phyloP scores from a whole-genome alignment of 2,797 vertebrate genomes.

The Eutrigla gurnardus region DNA sequence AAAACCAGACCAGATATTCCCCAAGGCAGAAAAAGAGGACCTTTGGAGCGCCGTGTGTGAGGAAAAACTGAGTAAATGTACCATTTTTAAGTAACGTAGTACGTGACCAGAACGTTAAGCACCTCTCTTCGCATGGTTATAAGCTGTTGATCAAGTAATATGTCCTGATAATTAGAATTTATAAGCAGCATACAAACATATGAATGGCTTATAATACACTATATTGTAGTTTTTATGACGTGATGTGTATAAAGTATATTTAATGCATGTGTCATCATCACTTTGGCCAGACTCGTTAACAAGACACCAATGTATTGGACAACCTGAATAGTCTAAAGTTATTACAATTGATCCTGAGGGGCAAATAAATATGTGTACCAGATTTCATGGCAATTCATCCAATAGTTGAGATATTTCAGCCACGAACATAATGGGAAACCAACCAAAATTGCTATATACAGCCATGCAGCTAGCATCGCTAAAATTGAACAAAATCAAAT shows the following conservation, averaged over 20 bases:
- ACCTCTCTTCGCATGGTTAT: not conserved
- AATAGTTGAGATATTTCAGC: not conserved
- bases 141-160: not conserved
- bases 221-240: not conserved
- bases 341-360: not conserved
- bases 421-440: not conserved
- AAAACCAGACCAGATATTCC: conserved; percentile 31
- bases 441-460: too few relatives aligned
- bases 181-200: not conserved
- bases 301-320: not conserved
- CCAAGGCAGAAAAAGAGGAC: not conserved
- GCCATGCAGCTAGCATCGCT: not conserved
- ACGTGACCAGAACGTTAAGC: not conserved
- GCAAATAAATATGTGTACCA: too few relatives aligned
- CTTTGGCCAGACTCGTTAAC: not conserved
- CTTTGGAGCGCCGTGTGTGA: conserved; percentile 8
- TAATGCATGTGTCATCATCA: not conserved
- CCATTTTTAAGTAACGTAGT: not conserved
- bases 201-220: not conserved
- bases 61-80: not conserved
- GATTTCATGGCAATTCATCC: not conserved
- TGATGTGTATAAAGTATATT: too few relatives aligned
- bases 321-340: not conserved
- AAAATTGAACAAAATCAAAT: conserved; percentile 1
- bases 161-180: not conserved